These are phyloP conservation scores for Thaumatotibia leucotreta DNA, from an alignment of 1,140 invertebrate species.

Conservation along the genomic window DNA sequence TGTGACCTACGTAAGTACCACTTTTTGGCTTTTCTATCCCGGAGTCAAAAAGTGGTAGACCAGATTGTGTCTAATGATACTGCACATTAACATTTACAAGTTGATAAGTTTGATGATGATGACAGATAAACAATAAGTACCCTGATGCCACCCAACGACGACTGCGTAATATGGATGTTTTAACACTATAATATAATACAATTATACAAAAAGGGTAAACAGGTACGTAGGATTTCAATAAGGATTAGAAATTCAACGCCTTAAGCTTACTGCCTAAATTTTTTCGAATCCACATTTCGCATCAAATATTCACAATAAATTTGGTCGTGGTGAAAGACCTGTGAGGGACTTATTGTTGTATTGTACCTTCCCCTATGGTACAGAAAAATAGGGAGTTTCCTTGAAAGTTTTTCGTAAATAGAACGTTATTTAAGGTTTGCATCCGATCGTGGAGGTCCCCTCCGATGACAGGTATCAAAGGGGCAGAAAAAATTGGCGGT, in stretches of 20 bases:
- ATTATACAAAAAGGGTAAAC: too few species aligned
- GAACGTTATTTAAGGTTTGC: constrained; percentile 7
- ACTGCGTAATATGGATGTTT: too few species aligned
- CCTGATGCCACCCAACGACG: too few species aligned
- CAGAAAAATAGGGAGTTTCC: not conserved
- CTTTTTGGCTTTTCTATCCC: too few species aligned
- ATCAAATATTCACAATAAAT: constrained; percentile 13
- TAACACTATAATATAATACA: too few species aligned
- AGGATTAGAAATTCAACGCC: not conserved
- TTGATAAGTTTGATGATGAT: too few species aligned
- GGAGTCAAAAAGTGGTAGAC: too few species aligned
- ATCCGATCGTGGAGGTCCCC: not conserved
- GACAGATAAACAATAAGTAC: too few species aligned
- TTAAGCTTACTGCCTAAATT: not conserved
- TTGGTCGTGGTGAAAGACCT: not conserved
- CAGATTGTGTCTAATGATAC: too few species aligned
- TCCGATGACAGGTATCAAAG: constrained; percentile 7
- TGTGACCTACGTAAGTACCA: too few species aligned
- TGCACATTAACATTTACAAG: too few species aligned
- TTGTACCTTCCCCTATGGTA: not conserved
- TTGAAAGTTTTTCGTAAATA: constrained; percentile 6
- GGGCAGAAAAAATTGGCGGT: constrained; percentile 10
- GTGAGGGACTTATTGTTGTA: not conserved
- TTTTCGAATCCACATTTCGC: not conserved
- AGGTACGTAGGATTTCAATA: not conserved